phyloP scores from a whole-genome alignment of 2,888 invertebrate genomes.

The Heliconius charithonia region DNA sequence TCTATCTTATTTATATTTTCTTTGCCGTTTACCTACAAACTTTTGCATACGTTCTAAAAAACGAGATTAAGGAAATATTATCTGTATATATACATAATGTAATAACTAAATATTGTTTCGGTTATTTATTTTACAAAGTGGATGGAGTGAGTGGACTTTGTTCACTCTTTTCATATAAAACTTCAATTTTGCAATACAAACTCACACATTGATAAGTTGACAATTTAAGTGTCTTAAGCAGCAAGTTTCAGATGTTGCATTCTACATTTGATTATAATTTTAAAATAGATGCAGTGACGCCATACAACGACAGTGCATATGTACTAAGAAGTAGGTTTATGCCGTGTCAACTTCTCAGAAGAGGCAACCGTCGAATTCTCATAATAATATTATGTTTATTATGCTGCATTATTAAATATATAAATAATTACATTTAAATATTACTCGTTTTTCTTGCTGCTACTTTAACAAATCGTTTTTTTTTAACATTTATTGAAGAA shows the following conservation, averaged over 20 bases:
- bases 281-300: slow-evolving; percentile 30
- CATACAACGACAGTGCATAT: slow-evolving; percentile 16
- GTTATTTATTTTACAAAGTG: not conserved
- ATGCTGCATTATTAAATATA: not conserved
- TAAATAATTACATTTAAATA: slow-evolving; percentile 3
- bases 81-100: no score
- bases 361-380: not conserved
- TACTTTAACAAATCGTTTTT: not conserved
- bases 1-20: no score
- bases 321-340: slow-evolving; percentile 16
- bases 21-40: not conserved
- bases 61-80: no score
- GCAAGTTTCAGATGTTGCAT: slow-evolving; percentile 12
- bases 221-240: slow-evolving; percentile 6
- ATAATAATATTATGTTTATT: not conserved
- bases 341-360: slow-evolving; percentile 26
- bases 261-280: slow-evolving; percentile 17
- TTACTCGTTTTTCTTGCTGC: not conserved
- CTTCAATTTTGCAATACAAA: slow-evolving; percentile 1
- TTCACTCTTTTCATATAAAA: not conserved
- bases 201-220: not conserved
- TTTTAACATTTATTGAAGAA: not conserved
- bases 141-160: not conserved
- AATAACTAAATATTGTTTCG: not conserved
- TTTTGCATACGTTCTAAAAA: not conserved